Conservation (phyloP, 2,797 vertebrate genomes). For the Eupleurogrammus muticus region DNA sequence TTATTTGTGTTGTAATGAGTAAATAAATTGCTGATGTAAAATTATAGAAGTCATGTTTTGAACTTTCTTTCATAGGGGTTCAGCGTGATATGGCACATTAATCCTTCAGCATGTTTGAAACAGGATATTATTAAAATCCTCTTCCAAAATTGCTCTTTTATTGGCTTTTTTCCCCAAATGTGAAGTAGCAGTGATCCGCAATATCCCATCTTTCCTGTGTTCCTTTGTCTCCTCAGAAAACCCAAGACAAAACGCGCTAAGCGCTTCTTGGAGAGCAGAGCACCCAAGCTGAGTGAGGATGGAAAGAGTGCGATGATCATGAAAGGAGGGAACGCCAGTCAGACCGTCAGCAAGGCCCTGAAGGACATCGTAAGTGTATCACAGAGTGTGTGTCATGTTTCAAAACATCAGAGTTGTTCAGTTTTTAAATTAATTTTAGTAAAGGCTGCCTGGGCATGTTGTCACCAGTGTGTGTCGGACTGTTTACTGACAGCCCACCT, state of each 20-base stretch:
- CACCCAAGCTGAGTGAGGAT: slow-evolving; percentile 90
- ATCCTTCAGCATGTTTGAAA: background rate
- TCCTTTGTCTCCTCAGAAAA: slow-evolving; percentile 82
- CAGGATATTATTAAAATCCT: too few relatives aligned
- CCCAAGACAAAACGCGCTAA: slow-evolving; percentile 95
- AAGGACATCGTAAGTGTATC: slow-evolving; percentile 92
- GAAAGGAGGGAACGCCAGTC: slow-evolving; percentile 93
- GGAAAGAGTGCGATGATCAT: slow-evolving; percentile 94
- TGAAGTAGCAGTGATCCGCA: background rate
- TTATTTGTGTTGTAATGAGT: background rate
- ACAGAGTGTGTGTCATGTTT: too few relatives aligned
- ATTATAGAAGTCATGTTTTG: background rate
- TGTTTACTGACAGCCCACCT: too few relatives aligned
- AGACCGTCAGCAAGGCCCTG: slow-evolving; percentile 87
- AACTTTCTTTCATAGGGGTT: background rate
- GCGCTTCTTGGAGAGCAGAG: slow-evolving; percentile 91
- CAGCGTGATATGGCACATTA: background rate
- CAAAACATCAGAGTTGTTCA: too few relatives aligned
- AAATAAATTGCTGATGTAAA: too few relatives aligned
- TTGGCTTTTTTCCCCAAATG: too few relatives aligned
- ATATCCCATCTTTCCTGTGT: background rate
- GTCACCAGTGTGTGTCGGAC: too few relatives aligned
- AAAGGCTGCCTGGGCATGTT: too few relatives aligned
- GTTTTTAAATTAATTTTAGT: too few relatives aligned
- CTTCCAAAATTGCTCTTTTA: too few relatives aligned